phyloP scores from a whole-genome alignment of 2,888 invertebrate genomes.

The Machimus rusticus region DNA sequence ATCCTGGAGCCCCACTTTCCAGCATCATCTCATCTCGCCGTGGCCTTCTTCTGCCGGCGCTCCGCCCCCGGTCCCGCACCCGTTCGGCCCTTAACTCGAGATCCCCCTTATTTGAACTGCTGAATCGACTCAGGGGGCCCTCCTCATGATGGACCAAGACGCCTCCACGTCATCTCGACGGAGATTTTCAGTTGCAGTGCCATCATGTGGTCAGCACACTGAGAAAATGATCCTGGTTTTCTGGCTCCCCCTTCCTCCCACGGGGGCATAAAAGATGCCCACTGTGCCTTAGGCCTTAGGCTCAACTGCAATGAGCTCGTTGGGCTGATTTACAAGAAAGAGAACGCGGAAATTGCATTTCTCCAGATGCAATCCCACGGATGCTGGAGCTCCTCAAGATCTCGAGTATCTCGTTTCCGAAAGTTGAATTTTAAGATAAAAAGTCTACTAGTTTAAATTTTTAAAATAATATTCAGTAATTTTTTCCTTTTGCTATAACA shows the following conservation, averaged over 20 bases:
- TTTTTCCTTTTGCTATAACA: too few species aligned
- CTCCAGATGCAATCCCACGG: neutral
- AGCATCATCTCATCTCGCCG: slow-evolving; percentile 9
- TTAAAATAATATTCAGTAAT: too few species aligned
- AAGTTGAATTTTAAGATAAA: neutral
- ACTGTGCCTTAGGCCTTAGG: neutral
- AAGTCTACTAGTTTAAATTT: too few species aligned
- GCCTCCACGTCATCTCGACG: slow-evolving; percentile 21
- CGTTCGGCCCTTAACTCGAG: neutral
- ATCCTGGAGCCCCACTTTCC: slow-evolving; percentile 13
- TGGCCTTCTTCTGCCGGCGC: neutral
- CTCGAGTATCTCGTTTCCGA: neutral
- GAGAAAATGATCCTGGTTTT: neutral
- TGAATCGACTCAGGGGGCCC: slow-evolving; percentile 11
- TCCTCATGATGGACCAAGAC: slow-evolving; percentile 2
- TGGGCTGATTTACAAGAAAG: neutral
- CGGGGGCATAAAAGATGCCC: neutral
- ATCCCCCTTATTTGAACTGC: slow-evolving; percentile 7
- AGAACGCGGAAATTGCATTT: slow-evolving; percentile 7
- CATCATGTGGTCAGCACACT: slow-evolving; percentile 21
- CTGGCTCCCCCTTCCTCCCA: neutral
- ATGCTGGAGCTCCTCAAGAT: neutral
- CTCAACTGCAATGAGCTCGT: neutral
- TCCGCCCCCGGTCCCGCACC: neutral
- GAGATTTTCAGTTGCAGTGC: slow-evolving; percentile 21